These are phyloP conservation scores for Calliopum simillimum DNA, from an alignment of 2,888 invertebrate genomes.

Conservation along the genomic window DNA sequence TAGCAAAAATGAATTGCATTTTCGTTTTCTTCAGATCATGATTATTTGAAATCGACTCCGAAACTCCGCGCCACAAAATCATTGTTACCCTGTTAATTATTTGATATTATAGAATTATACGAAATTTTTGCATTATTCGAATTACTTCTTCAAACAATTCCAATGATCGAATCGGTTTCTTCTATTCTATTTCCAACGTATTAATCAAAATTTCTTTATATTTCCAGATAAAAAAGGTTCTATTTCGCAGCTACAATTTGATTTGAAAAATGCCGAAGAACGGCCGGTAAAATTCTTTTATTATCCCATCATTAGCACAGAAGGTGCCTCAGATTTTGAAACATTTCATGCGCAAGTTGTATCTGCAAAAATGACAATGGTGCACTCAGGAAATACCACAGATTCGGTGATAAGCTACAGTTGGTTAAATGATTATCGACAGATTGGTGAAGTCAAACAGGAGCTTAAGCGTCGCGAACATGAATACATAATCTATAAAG, in stretches of 20 bases:
- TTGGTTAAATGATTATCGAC: constrained; percentile 64
- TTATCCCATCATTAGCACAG: constrained; percentile 56
- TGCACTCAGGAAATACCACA: constrained; percentile 36
- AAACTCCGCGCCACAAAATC: too few relatives aligned
- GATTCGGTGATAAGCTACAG: constrained; percentile 51
- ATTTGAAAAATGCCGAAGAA: constrained; percentile 57
- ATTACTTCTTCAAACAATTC: too few relatives aligned
- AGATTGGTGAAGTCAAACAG: constrained; percentile 64
- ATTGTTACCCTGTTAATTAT: too few relatives aligned
- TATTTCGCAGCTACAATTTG: constrained; percentile 60
- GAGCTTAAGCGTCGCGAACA: constrained; percentile 65
- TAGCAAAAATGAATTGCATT: too few relatives aligned
- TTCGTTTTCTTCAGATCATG: too few relatives aligned
- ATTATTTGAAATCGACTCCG: too few relatives aligned
- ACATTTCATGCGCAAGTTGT: constrained; percentile 56
- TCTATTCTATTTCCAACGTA: too few relatives aligned
- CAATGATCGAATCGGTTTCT: too few relatives aligned
- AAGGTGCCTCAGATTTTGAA: constrained; percentile 55
- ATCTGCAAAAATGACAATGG: constrained; percentile 55
- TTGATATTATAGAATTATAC: too few relatives aligned
- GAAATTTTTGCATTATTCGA: too few relatives aligned
- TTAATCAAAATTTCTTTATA: too few relatives aligned
- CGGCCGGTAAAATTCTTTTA: constrained; percentile 60
- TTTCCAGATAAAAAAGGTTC: constrained; percentile 55
- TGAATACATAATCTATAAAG: constrained; percentile 64